phyloP scores from a whole-genome alignment of 2,888 invertebrate genomes.

The Caenorhabditis virilis region DNA sequence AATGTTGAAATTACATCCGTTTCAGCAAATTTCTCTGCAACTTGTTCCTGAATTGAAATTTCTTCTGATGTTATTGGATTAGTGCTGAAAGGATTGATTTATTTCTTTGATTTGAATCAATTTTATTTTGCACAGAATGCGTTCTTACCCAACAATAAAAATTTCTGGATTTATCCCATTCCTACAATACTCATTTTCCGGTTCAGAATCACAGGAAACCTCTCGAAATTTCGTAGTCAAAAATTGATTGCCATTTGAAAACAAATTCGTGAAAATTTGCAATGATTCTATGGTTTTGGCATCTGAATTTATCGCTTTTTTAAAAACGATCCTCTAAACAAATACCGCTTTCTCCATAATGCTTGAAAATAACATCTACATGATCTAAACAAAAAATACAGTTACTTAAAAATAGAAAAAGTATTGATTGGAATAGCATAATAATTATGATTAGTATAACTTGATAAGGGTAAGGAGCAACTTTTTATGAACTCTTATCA shows the following conservation, averaged over 20 bases:
- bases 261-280: conserved; percentile 1
- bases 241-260: conserved; percentile 25
- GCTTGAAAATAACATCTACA: too few species aligned
- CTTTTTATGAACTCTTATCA: too few species aligned
- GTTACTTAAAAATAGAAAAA: too few species aligned
- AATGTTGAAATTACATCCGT: too few species aligned
- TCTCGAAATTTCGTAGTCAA: conserved; percentile 12
- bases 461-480: too few species aligned
- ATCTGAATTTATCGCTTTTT: not conserved
- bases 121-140: conserved; percentile 2
- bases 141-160: not conserved
- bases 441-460: too few species aligned
- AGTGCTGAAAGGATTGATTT: conserved; percentile 1
- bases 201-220: not conserved
- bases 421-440: too few species aligned
- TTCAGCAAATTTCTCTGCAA: not conserved
- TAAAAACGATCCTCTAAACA: too few species aligned
- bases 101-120: conserved; percentile 7
- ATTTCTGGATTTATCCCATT: not conserved
- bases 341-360: too few species aligned
- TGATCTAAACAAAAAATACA: too few species aligned
- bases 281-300: not conserved
- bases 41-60: not conserved
- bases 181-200: not conserved
- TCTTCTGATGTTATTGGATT: not conserved